These are phyloP conservation scores for Tryphoninae sp. DNA, from an alignment of 2,888 invertebrate species.

Conservation along the genomic window DNA sequence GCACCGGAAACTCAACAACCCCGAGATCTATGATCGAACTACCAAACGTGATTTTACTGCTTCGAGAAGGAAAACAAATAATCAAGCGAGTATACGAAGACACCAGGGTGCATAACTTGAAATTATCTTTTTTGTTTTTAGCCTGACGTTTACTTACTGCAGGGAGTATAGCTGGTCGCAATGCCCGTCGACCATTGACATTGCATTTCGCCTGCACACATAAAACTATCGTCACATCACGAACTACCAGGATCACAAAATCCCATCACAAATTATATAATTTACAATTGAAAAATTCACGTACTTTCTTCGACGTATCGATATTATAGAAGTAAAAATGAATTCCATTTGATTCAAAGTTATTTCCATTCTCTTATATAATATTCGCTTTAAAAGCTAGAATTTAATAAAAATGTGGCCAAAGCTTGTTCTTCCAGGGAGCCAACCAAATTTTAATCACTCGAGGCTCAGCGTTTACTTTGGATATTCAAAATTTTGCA, in stretches of 20 bases:
- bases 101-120: slow-evolving; percentile 46
- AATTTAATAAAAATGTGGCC: background rate
- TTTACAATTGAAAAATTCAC: slow-evolving; percentile 16
- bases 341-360: background rate
- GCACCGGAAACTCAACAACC: background rate
- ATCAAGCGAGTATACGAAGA: slow-evolving; percentile 46
- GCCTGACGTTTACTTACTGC: slow-evolving; percentile 79
- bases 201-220: slow-evolving; percentile 81
- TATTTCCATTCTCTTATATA: background rate
- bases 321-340: background rate
- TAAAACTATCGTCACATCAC: slow-evolving; percentile 77
- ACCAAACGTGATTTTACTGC: background rate
- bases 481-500: background rate
- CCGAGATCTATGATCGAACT: background rate
- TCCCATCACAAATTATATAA: slow-evolving; percentile 20
- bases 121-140: slow-evolving; percentile 43
- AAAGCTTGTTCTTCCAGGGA: background rate
- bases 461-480: background rate
- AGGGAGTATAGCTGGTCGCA: slow-evolving; percentile 81
- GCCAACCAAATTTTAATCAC: background rate
- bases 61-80: slow-evolving; percentile 19
- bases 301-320: background rate
- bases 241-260: slow-evolving; percentile 51
- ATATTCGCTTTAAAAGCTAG: background rate
- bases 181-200: slow-evolving; percentile 81